A percentile compares a stretch with the other conserved stretches of the same genome.
phyloP scores from a whole-genome alignment of 1,140 invertebrate genomes.

The Lepidurus couesii region DNA sequence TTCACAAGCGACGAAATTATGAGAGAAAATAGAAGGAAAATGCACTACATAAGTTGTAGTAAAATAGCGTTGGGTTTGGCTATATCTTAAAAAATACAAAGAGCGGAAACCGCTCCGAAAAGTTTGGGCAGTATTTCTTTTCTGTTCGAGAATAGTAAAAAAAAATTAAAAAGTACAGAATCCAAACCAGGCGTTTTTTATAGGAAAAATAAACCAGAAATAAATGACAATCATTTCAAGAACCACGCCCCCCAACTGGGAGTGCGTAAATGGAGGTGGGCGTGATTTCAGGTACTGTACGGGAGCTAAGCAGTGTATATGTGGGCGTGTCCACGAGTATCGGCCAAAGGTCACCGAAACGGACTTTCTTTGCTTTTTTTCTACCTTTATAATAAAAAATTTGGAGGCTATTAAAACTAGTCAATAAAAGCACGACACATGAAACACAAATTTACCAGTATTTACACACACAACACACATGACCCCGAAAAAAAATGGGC shows the following conservation, averaged over 20 bases:
- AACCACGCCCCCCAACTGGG: neutral
- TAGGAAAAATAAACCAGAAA: neutral
- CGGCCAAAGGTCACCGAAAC: neutral
- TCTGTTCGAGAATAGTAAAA: neutral
- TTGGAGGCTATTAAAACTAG: neutral
- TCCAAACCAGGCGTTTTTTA: neutral
- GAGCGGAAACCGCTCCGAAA: too few relatives aligned
- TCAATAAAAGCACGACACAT: neutral
- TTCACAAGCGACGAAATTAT: too few relatives aligned
- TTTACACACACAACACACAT: neutral
- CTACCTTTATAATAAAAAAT: neutral
- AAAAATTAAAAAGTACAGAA: neutral
- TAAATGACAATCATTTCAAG: neutral
- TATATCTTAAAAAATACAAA: too few relatives aligned
- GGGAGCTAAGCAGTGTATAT: slow-evolving; percentile 5
- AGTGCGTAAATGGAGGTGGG: slow-evolving; percentile 14
- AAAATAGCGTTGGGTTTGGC: too few relatives aligned
- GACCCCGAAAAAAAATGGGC: neutral
- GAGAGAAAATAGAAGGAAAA: too few relatives aligned
- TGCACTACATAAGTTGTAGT: too few relatives aligned
- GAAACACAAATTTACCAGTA: neutral
- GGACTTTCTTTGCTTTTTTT: neutral
- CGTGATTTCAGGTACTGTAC: slow-evolving; percentile 13
- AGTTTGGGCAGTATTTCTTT: neutral
- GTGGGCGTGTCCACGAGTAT: slow-evolving; percentile 20